These are phyloP conservation scores for Albula goreensis DNA, from an alignment of 2,113 vertebrate species.

Conservation along the genomic window DNA sequence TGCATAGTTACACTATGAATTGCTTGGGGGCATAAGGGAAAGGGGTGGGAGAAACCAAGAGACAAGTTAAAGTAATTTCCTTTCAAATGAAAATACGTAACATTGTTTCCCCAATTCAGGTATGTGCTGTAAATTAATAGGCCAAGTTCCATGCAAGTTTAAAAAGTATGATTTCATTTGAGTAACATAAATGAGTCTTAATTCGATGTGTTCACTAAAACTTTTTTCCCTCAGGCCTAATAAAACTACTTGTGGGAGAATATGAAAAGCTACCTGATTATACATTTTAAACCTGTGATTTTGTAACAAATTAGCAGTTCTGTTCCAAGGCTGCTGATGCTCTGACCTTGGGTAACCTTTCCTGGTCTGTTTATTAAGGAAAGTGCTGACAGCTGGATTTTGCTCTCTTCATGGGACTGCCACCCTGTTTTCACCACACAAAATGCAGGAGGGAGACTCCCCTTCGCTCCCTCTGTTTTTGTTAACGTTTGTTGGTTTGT, in stretches of 20 bases:
- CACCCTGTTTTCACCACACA: conserved; percentile 42
- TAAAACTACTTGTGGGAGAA: neutral
- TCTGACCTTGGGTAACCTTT: neutral
- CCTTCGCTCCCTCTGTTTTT: conserved; percentile 25
- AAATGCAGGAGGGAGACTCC: conserved; percentile 48
- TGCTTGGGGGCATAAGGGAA: neutral
- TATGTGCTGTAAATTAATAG: neutral
- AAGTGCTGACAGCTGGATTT: conserved; percentile 58
- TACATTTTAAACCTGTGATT: no score
- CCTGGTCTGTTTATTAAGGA: conserved; percentile 24
- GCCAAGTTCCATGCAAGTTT: neutral
- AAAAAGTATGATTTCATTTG: neutral
- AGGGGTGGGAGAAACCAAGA: neutral
- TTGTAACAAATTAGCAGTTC: neutral
- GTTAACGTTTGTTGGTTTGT: conserved; percentile 34
- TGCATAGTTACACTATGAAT: neutral
- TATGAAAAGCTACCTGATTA: neutral
- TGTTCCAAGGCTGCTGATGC: neutral
- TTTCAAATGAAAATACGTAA: neutral
- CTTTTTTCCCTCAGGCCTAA: neutral
- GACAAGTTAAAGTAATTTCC: neutral
- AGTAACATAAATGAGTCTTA: neutral
- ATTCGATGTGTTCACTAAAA: neutral
- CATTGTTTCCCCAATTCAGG: neutral
- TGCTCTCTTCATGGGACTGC: conserved; percentile 15